phyloP scores from a whole-genome alignment of 2,888 invertebrate species.

The Archips xylosteana region DNA sequence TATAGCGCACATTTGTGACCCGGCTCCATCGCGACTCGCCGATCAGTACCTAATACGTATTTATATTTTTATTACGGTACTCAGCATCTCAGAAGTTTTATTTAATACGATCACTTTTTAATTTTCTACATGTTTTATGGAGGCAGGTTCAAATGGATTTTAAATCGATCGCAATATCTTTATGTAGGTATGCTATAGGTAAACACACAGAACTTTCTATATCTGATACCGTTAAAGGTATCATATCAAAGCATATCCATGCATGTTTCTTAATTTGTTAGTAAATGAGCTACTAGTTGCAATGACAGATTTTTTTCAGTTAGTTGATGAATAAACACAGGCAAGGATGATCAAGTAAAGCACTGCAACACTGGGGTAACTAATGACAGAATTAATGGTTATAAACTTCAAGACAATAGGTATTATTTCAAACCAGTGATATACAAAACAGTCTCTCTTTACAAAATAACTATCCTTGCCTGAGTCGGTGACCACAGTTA shows the following conservation, averaged over 20 bases:
- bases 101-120: conserved; percentile 26
- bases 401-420: conserved; percentile 81
- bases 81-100: conserved; percentile 27
- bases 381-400: conserved; percentile 81
- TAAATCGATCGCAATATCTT: conserved; percentile 27
- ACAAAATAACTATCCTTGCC: conserved; percentile 86
- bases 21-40: conserved; percentile 46
- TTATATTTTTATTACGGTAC: conserved; percentile 38
- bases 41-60: conserved; percentile 41
- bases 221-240: conserved; percentile 16
- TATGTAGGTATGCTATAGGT: conserved; percentile 18
- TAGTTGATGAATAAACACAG: conserved; percentile 85
- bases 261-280: conserved; percentile 73
- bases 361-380: conserved; percentile 84
- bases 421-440: conserved; percentile 83
- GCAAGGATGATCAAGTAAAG: conserved; percentile 87
- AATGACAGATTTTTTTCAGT: conserved; percentile 70
- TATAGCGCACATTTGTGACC: conserved; percentile 51
- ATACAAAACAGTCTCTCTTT: conserved; percentile 84
- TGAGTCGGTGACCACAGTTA: conserved; percentile 86
- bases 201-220: conserved; percentile 28
- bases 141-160: conserved; percentile 60
- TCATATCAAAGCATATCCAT: conserved; percentile 70
- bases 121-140: conserved; percentile 40
- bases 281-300: conserved; percentile 76